phyloP scores from a whole-genome alignment of 2,888 invertebrate genomes.

The Hydraecia micacea region DNA sequence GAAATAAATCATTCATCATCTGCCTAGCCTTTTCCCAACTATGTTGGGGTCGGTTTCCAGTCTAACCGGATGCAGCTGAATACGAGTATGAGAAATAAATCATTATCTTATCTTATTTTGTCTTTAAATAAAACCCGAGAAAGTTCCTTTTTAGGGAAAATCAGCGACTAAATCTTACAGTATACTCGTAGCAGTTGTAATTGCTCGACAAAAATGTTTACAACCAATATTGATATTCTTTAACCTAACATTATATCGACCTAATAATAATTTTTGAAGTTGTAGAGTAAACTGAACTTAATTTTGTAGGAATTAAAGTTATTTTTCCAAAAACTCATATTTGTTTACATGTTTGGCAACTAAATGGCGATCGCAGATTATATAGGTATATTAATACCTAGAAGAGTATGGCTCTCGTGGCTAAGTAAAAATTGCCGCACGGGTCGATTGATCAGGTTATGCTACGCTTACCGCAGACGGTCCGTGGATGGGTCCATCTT shows the following conservation, averaged over 20 bases:
- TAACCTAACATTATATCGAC: background rate
- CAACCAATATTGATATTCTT: background rate
- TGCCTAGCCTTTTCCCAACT: too few species aligned
- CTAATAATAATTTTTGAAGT: too few species aligned
- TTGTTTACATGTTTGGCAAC: too few species aligned
- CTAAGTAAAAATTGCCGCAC: background rate
- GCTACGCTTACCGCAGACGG: background rate
- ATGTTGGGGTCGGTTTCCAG: too few species aligned
- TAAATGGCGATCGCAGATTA: too few species aligned
- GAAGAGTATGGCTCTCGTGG: background rate
- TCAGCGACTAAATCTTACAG: background rate
- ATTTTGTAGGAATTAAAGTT: too few species aligned
- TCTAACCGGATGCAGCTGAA: too few species aligned
- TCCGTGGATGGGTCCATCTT: background rate
- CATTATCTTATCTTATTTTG: background rate
- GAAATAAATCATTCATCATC: too few species aligned
- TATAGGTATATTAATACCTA: background rate
- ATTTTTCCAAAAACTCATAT: too few species aligned
- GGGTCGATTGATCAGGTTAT: too few species aligned
- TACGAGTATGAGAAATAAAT: too few species aligned
- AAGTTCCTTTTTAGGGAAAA: background rate
- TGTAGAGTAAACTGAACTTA: too few species aligned
- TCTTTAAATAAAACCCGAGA: background rate
- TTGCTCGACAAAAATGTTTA: background rate
- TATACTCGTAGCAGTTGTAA: background rate